Evolutionary conservation across 2,888 invertebrate genomes (phyloP).

Genomic region (Dasypolia templi): DNA sequence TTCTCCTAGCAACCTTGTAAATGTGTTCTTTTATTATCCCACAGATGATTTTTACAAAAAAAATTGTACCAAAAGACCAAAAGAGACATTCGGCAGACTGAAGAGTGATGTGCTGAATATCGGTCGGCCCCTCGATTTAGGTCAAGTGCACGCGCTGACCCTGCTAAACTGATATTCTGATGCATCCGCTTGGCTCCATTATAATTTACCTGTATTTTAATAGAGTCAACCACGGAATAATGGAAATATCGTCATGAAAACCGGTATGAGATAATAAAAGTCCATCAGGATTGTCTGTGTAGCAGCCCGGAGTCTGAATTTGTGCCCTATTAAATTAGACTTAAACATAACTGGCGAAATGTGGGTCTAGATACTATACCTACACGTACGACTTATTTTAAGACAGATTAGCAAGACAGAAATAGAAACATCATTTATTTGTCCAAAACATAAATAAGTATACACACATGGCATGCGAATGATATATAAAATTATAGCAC

Average conservation of each 20-base stretch:
- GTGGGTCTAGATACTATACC: neutral
- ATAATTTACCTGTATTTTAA: conserved; percentile 47
- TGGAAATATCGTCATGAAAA: conserved; percentile 9
- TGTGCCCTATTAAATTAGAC: neutral
- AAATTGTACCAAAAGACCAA: conserved; percentile 1
- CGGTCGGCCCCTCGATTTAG: conserved; percentile 54
- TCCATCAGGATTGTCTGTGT: neutral
- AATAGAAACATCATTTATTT: too few species aligned
- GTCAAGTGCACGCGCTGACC: conserved; percentile 62
- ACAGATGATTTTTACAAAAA: neutral
- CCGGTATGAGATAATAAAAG: neutral
- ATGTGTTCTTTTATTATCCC: too few species aligned
- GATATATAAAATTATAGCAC: too few species aligned
- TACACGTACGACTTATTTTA: neutral
- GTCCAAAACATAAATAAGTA: too few species aligned
- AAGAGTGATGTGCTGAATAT: conserved; percentile 50
- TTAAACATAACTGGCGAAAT: neutral
- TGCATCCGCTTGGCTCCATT: conserved; percentile 49
- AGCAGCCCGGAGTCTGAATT: neutral
- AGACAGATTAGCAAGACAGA: neutral
- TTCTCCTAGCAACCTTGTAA: neutral
- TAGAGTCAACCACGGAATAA: conserved; percentile 10
- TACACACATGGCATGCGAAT: too few species aligned
- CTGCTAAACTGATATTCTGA: conserved; percentile 55
- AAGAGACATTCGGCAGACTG: conserved; percentile 40